Conservation (phyloP, 2,797 vertebrate genomes). For the Tangara arthus region DNA sequence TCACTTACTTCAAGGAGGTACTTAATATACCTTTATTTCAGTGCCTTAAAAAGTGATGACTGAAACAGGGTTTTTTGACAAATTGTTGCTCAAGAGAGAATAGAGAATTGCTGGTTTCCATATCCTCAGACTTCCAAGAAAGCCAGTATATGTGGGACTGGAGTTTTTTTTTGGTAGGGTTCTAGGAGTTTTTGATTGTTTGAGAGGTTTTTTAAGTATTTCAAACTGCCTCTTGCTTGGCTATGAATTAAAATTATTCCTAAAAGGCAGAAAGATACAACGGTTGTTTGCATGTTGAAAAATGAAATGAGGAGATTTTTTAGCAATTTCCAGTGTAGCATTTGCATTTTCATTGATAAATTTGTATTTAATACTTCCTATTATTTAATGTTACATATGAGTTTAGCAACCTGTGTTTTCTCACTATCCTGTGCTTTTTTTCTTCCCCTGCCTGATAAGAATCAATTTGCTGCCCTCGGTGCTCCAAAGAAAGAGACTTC, state of each 20-base stretch:
- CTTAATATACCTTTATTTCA: neutral
- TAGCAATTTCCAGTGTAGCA: neutral
- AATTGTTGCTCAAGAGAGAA: neutral
- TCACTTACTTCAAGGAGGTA: neutral
- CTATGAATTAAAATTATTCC: neutral
- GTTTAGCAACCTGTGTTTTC: neutral
- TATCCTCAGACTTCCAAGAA: neutral
- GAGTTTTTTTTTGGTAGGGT: rapidly evolving
- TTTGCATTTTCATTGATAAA: neutral
- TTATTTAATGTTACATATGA: neutral
- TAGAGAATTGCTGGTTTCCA: neutral
- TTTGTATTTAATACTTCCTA: neutral
- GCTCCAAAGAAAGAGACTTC: conserved; percentile 88
- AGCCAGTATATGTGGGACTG: neutral
- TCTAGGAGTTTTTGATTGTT: neutral
- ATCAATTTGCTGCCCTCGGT: conserved; percentile 88
- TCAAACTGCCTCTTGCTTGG: neutral
- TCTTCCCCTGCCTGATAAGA: conserved; percentile 70
- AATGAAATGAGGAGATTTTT: neutral
- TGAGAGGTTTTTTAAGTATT: neutral
- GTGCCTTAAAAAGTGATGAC: neutral
- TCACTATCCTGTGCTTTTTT: conserved; percentile 18
- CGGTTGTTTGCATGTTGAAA: neutral
- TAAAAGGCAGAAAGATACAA: neutral
- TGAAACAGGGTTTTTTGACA: neutral